These are phyloP conservation scores for Lophochroa leadbeateri DNA, from an alignment of 2,113 vertebrate species.

Conservation along the genomic window DNA sequence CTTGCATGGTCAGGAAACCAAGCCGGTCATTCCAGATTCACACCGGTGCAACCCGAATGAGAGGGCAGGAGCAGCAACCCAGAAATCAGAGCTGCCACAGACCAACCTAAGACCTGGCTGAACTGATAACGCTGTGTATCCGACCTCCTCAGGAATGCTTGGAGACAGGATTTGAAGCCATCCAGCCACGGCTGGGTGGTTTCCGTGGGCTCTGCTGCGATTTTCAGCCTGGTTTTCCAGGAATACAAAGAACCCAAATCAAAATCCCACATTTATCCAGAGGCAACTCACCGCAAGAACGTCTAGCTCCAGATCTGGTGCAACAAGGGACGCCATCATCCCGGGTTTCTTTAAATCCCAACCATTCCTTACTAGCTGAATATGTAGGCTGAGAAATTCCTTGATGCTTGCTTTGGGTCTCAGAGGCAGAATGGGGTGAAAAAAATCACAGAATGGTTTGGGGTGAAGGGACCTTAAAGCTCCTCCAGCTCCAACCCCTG, in stretches of 20 bases:
- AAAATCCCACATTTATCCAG: background rate
- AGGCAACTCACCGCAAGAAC: too few relatives aligned
- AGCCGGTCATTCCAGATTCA: background rate
- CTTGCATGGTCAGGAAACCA: background rate
- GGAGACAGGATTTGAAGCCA: background rate
- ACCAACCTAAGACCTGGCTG: background rate
- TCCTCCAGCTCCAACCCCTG: too few relatives aligned
- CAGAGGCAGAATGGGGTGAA: background rate
- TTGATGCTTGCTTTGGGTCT: background rate
- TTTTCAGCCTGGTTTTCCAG: background rate
- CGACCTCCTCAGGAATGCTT: background rate
- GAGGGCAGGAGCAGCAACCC: background rate
- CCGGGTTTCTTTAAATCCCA: accelerated
- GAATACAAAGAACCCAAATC: background rate
- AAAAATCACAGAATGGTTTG: background rate
- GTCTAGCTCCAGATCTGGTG: background rate
- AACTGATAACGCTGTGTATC: background rate
- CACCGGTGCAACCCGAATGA: background rate
- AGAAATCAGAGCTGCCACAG: background rate
- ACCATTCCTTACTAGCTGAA: too few relatives aligned
- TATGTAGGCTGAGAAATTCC: background rate
- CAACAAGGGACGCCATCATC: background rate
- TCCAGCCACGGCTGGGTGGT: background rate
- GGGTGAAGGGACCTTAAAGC: background rate
- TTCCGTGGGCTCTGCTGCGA: background rate